Percentiles rank a stretch among this genome's conserved stretches.
phyloP scores from a whole-genome alignment of 2,888 invertebrate genomes.

The Leptinotarsa tumamoca region DNA sequence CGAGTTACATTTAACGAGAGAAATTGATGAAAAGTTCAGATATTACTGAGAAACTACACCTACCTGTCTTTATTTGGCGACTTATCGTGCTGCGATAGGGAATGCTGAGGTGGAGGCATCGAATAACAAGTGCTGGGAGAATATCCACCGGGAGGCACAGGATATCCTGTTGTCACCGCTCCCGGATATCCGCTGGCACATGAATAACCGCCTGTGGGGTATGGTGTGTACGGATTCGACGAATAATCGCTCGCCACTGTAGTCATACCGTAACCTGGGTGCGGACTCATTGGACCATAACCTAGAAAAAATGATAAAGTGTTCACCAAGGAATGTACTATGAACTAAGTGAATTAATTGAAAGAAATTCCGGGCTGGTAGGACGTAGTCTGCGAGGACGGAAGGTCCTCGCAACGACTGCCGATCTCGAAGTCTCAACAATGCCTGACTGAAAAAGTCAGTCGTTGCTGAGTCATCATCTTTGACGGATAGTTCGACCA shows the following conservation, averaged over 20 bases:
- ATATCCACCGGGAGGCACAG: conserved; percentile 73
- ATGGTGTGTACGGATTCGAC: conserved; percentile 69
- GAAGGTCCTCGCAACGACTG: too few relatives aligned
- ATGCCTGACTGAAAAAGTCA: too few relatives aligned
- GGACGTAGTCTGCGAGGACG: too few relatives aligned
- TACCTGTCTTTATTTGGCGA: conserved; percentile 78
- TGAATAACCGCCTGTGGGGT: conserved; percentile 66
- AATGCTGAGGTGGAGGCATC: conserved; percentile 86
- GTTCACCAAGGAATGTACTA: too few relatives aligned
- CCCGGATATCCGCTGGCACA: conserved; percentile 71
- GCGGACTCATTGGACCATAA: conserved; percentile 86
- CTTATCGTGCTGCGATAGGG: conserved; percentile 76
- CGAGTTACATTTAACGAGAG: too few relatives aligned
- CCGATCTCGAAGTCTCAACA: too few relatives aligned
- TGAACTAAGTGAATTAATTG: too few relatives aligned
- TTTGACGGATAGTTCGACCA: too few relatives aligned
- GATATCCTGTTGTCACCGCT: conserved; percentile 72
- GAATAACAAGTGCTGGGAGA: conserved; percentile 79
- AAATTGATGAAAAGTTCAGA: not conserved
- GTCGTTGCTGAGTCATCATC: too few relatives aligned
- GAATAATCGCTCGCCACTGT: conserved; percentile 86
- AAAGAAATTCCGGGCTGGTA: too few relatives aligned
- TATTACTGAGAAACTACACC: conserved; percentile 55
- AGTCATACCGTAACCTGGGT: conserved; percentile 84
- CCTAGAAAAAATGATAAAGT: conserved; percentile 67